A percentile compares a stretch with the other conserved stretches of the same genome.
Evolutionary conservation across 2,888 invertebrate genomes (phyloP).

Genomic region (Drosophila meridiana): DNA sequence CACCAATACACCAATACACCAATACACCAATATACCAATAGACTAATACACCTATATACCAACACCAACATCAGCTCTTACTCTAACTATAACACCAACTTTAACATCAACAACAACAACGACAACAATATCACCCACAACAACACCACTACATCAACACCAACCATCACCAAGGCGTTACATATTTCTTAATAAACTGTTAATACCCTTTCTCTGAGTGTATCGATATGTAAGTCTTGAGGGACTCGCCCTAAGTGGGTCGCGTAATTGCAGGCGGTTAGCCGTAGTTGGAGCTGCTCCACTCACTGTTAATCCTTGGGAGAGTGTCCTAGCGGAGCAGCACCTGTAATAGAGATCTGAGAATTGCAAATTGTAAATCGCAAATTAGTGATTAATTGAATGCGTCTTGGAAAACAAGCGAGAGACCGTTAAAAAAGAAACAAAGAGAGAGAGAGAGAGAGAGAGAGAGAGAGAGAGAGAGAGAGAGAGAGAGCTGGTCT

Average conservation of each 20-base stretch:
- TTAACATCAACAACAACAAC: no score
- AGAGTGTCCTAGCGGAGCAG: slow-evolving; percentile 15
- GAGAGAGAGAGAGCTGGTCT: not conserved
- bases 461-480: not conserved
- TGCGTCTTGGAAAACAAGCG: slow-evolving; percentile 1
- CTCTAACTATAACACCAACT: no score
- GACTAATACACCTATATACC: no score
- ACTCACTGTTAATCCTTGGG: slow-evolving; percentile 14
- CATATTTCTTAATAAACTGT: not conserved
- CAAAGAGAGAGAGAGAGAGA: not conserved
- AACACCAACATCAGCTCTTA: no score
- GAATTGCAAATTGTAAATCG: slow-evolving; percentile 3
- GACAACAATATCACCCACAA: no score
- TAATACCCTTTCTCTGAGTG: not conserved
- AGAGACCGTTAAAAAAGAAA: not conserved
- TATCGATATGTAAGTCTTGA: not conserved
- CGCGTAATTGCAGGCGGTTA: not conserved
- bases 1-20: no score
- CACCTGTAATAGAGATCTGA: slow-evolving; percentile 24
- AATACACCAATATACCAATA: no score
- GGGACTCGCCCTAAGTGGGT: slow-evolving; percentile 6
- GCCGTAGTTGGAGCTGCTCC: not conserved
- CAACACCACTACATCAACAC: no score
- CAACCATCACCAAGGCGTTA: no score
- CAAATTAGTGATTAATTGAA: slow-evolving; percentile 29